Evolutionary conservation across 2,888 invertebrate species (phyloP), one percentile per base, ranked within the genome.

Genomic region (Erebia aethiops): DNA sequence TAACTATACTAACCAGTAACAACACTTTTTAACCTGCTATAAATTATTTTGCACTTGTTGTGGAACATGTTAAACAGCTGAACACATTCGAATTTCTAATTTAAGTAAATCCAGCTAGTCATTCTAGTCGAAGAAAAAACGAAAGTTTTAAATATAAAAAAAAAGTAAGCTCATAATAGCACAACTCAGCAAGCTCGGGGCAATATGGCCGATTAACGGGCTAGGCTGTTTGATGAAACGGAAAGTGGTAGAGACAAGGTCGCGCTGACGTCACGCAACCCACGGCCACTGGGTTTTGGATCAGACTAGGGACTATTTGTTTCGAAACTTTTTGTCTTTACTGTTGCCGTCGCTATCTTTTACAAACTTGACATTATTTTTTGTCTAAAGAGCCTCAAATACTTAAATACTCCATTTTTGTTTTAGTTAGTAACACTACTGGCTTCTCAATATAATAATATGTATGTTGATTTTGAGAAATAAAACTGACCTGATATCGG

Each of bases 241-340:
- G 73, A 74, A 71, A 71, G 73, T 71, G 71, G 49, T 69, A 46
- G 61, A 58, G 41, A 61, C 74, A 70, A 74, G 74, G 74, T 65
- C 70, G 51, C 67, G 52, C 2, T 72, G 68, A 69, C 74, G 72
- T 70, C 68, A 74, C 43, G 5, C 18, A n/a, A 56, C 52, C 62
- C 65, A 69, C 64, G 63, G 62, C 66, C 62, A 35, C 43, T 41
- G 46, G 54, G 16, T 54, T 18, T 5, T 11, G 3, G 43, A 14
- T 46, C 49, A 21, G 13, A 49, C 46, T 18, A 14, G 7, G 13
- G 62, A 49, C 62, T 21, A 21, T 62, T 46, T 43, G 61, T 43
- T 43, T 43, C 11, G 1, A 13, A 13, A 43, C 43, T 13, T 61
- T 43, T 61, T 61, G 43, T 43, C 46, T 46, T 0, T 11, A 13